A percentile compares a stretch with the other conserved stretches of the same genome.
These are phyloP conservation scores for Leptocoma aspasia DNA, from an alignment of 2,113 vertebrate species.

Conservation along the genomic window DNA sequence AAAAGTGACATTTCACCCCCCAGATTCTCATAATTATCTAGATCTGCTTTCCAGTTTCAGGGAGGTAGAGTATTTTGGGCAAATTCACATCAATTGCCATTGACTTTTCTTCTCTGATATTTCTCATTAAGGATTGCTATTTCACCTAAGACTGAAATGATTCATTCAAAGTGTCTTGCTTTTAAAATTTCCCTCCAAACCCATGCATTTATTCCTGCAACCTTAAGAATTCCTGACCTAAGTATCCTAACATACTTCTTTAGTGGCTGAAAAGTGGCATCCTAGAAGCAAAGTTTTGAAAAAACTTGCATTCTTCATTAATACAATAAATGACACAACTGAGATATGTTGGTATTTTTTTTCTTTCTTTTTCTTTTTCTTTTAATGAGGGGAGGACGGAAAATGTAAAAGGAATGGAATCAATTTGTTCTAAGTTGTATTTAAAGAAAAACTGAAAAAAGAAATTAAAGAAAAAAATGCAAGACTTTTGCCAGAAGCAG, in stretches of 20 bases:
- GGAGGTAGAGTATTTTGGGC: neutral
- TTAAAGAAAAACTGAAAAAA: neutral
- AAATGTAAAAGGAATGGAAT: neutral
- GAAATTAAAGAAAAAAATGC: neutral
- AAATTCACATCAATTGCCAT: neutral
- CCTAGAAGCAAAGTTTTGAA: neutral
- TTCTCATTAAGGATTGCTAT: neutral
- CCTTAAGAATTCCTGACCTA: neutral
- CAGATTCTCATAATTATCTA: neutral
- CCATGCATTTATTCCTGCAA: neutral
- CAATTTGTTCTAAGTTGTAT: neutral
- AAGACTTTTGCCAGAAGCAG: neutral
- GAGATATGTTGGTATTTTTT: neutral
- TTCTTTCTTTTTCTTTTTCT: too few species aligned
- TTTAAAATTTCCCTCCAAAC: neutral
- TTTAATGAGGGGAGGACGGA: rapidly evolving
- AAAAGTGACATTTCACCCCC: neutral
- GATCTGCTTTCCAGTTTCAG: neutral
- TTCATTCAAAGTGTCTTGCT: neutral
- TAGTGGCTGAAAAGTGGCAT: neutral
- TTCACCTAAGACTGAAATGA: neutral
- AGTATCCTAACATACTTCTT: neutral
- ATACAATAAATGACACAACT: neutral
- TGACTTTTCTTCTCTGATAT: neutral
- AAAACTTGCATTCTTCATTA: neutral